A percentile compares a stretch with the other conserved stretches of the same genome.
phyloP scores from a whole-genome alignment of 2,797 vertebrate species.

The Poecilia picta region DNA sequence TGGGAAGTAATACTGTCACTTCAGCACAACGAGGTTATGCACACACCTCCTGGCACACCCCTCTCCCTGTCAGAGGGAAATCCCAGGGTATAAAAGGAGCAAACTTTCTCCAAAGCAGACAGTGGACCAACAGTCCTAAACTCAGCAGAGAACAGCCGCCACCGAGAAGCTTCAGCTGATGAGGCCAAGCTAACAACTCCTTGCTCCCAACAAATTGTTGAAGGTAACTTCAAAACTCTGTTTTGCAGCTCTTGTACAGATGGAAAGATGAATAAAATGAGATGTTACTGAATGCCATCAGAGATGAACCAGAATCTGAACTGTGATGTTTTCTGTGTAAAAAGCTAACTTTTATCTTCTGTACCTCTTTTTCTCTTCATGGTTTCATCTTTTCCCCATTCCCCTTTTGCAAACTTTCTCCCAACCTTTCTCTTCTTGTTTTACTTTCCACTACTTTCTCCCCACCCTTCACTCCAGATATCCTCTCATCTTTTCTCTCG shows the following conservation, averaged over 20 bases:
- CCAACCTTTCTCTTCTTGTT: not conserved
- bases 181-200: slow-evolving; percentile 45
- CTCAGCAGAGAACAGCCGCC: slow-evolving; percentile 17
- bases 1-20: slow-evolving; percentile 31
- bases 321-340: not conserved
- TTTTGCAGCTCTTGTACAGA: not conserved
- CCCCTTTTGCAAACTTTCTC: not conserved
- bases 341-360: not conserved
- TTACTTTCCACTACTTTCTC: not conserved
- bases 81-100: slow-evolving; percentile 66
- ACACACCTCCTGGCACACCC: slow-evolving; percentile 1
- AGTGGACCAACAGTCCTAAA: slow-evolving; percentile 25
- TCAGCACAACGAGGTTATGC: slow-evolving; percentile 44
- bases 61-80: slow-evolving; percentile 27
- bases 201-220: slow-evolving; percentile 11
- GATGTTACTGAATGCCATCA: slow-evolving; percentile 25
- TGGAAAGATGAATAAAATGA: not conserved
- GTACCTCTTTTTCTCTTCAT: not conserved
- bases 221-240: slow-evolving; percentile 54
- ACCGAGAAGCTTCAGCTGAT: slow-evolving; percentile 36
- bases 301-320: not conserved
- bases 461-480: not conserved
- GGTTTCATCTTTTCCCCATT: not conserved
- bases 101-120: slow-evolving; percentile 18
- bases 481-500: not conserved